phyloP scores from a whole-genome alignment of 2,113 vertebrate genomes.

The Chaetura pelagica region DNA sequence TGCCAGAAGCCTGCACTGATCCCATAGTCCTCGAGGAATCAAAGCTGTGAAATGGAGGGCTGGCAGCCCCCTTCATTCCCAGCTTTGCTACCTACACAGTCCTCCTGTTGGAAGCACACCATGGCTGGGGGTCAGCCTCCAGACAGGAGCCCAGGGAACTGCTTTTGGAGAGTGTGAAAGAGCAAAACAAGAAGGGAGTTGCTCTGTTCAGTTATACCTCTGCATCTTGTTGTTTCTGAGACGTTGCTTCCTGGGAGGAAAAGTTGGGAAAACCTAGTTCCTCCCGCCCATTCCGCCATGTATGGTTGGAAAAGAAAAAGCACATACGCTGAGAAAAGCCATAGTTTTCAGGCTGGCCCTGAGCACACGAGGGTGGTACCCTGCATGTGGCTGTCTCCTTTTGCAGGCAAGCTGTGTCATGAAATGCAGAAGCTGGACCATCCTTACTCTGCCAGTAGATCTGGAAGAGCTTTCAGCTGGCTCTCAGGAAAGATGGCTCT shows the following conservation, averaged over 20 bases:
- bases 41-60: neutral
- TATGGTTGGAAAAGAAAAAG: neutral
- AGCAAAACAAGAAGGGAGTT: neutral
- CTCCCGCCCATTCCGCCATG: neutral
- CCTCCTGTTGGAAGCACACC: neutral
- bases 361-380: neutral
- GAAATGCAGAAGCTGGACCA: neutral
- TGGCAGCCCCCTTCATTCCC: neutral
- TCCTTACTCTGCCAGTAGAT: neutral
- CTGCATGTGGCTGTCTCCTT: neutral
- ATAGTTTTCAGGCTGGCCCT: neutral
- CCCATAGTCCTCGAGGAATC: slow-evolving; percentile 37
- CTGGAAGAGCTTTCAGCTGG: neutral
- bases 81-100: neutral
- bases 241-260: neutral
- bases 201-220: neutral
- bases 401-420: neutral
- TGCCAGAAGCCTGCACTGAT: neutral
- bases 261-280: neutral
- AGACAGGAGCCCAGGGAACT: neutral
- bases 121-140: neutral
- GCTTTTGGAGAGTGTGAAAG: neutral
- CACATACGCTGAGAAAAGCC: neutral
- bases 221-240: neutral
- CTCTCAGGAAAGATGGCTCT: neutral